Conservation (phyloP, 2,888 invertebrate species). For the Agapostemon virescens region DNA sequence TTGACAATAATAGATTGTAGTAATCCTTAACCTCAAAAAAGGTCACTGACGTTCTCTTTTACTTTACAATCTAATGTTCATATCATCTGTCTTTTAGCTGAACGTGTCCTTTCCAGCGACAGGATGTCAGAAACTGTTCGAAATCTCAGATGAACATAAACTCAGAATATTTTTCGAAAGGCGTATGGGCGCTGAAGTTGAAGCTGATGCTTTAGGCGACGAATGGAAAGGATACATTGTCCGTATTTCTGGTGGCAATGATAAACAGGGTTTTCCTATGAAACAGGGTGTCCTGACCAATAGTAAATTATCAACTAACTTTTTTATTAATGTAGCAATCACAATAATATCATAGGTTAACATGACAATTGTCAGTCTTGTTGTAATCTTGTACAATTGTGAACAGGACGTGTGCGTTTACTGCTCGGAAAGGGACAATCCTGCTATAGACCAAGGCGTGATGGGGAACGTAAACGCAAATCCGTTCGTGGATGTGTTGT, state of each 20-base stretch:
- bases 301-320: conserved; percentile 81
- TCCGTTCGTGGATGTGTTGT: conserved; percentile 99
- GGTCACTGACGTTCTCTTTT: background rate
- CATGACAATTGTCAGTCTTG: background rate
- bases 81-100: conserved; percentile 85
- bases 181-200: conserved; percentile 98
- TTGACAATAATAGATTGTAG: no score
- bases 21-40: no score
- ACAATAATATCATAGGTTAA: conserved; percentile 2
- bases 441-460: conserved; percentile 96
- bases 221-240: conserved; percentile 99
- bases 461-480: conserved; percentile 98
- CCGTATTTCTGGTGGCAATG: conserved; percentile 98
- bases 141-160: conserved; percentile 99
- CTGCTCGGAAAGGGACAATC: conserved; percentile 97
- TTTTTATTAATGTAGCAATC: background rate
- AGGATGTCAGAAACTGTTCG: conserved; percentile 98
- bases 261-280: conserved; percentile 99
- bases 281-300: conserved; percentile 99
- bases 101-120: conserved; percentile 99
- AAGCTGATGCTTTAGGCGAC: conserved; percentile 96
- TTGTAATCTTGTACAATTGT: conserved; percentile 12
- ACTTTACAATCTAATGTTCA: background rate
- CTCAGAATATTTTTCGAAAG: conserved; percentile 98
- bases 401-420: conserved; percentile 93